Evolutionary conservation across 1,140 invertebrate species (phyloP), one percentile per base, ranked within the genome.

Genomic region (Hyles vespertilio): DNA sequence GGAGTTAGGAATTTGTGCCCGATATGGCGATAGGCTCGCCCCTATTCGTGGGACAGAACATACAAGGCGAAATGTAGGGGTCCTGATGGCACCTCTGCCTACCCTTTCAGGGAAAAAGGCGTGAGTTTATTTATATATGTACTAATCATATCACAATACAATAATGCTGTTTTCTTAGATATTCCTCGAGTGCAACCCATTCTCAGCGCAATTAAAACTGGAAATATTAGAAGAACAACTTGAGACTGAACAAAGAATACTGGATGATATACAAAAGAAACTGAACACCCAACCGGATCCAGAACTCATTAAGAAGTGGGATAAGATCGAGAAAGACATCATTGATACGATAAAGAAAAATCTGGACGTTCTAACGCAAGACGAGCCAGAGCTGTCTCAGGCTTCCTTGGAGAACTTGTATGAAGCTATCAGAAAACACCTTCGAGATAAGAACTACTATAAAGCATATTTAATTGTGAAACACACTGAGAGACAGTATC

Each of bases 161-260:
- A 22, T 22, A 22, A 22, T 22, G n/a, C 64, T 50, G 32, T n/a
- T 46, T 33, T 77, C 82, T 5, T 58, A 90, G 89, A 75, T 92
- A 12, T 92, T 96, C 66, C 84, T 97, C 4, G 93, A 96, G 81
- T 92, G 91, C 47, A 97, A 97, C 89, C 95, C 95, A 40, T 96
- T 94, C 65, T 85, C 88, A 11, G 90, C 90, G 0, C 81, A 92
- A 84, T 76, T 95, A 4, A 92, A 93, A 50, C 71, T 92, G 32
- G 82, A 91, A 52, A 79, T 92, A 67, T 76, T 94, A 1, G 87
- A 91, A 53, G 84, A 91, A 59, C 91, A 92, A 63, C 85, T 92
- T 47, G 81, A 88, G 56, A 86, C 83, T 47, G 92, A 93, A 64
- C 89, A 87, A 46, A 83, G 89, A 62, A 92, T 92, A 53, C 83